Evolutionary conservation across 2,113 vertebrate genomes (phyloP), one percentile per base, ranked within the genome.

Genomic region (Nibea coibor): DNA sequence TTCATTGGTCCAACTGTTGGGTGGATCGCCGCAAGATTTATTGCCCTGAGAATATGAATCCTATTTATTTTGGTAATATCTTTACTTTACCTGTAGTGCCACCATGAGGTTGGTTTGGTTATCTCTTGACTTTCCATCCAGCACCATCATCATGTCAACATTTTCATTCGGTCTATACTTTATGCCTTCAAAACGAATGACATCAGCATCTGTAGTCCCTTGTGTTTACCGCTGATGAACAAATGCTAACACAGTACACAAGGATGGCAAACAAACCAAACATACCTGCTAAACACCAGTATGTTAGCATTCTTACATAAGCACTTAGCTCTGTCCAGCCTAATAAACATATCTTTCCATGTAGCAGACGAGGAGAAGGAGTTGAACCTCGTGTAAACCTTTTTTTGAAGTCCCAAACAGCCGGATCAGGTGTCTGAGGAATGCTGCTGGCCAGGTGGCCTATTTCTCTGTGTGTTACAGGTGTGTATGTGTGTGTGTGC

Each of bases 361-460:
- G 71, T 54, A 42, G 66, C 17, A 50, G 47, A 48, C 51, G 26
- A 66, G 63, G 68, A 45, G 51, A 83, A 82, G 47, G 78, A 67
- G 66, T 66, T 80, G 35, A 75, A 71, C 43, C 71, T 81, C 80
- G 69, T 89, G 76, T 63, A 86, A 80, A 42, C 19, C 35, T 35
- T 68, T 73, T 61, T 87, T 83, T 85, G 22, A 61, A 80, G 75
- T 73, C 26, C 56, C 28, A 61, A 67, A 80, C 74, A 72, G 39
- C 19, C 24, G 71, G 85, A 93, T 90, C 86, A 77, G 79, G 75
- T 93, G 82, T 82, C 84, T 81, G 42, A 81, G 82, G 90, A 89
- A 89, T 89, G 80, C 70, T 74, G 69, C 63, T 69, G 61, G 45
- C 86, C 86, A 83, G 90, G 91, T 90, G 88, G 88, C 84, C 84